Percentiles rank a stretch among this genome's conserved stretches.
phyloP scores from a whole-genome alignment of 30 jellyfish, hydroid and myxozoan species.

The Nemopilema nomurai region DNA sequence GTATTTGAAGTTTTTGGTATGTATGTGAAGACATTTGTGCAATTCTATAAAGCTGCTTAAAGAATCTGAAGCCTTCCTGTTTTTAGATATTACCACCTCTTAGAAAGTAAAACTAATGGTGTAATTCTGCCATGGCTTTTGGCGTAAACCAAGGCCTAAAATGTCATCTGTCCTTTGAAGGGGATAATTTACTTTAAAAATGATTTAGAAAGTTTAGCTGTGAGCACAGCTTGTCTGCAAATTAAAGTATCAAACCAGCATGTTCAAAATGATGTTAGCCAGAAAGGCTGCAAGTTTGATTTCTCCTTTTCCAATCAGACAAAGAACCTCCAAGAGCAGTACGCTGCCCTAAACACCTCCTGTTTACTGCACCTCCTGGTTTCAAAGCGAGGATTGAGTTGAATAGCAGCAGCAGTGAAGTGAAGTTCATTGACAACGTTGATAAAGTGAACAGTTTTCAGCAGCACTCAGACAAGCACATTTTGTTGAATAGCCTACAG shows the following conservation, averaged over 20 bases:
- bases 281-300: not conserved
- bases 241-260: not conserved
- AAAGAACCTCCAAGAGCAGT: conserved; percentile 8
- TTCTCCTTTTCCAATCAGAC: conserved; percentile 1
- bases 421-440: conserved; percentile 7
- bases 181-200: too few species aligned
- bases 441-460: not conserved
- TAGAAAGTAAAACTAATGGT: too few species aligned
- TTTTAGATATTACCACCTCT: too few species aligned
- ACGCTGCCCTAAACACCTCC: conserved; percentile 25
- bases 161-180: too few species aligned
- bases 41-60: too few species aligned
- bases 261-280: not conserved
- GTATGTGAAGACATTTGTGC: not conserved
- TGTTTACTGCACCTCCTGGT: conserved; percentile 21
- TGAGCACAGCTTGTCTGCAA: too few species aligned
- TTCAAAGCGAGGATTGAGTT: not conserved
- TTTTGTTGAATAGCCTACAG: not conserved
- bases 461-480: not conserved
- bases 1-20: not conserved
- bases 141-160: too few species aligned
- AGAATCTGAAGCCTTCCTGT: too few species aligned
- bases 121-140: too few species aligned
- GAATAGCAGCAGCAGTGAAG: not conserved
- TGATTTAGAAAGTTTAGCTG: too few species aligned